Percentiles rank a stretch among this genome's conserved stretches.
phyloP scores from a whole-genome alignment of 2,797 vertebrate species.

The Hyperoplus immaculatus region DNA sequence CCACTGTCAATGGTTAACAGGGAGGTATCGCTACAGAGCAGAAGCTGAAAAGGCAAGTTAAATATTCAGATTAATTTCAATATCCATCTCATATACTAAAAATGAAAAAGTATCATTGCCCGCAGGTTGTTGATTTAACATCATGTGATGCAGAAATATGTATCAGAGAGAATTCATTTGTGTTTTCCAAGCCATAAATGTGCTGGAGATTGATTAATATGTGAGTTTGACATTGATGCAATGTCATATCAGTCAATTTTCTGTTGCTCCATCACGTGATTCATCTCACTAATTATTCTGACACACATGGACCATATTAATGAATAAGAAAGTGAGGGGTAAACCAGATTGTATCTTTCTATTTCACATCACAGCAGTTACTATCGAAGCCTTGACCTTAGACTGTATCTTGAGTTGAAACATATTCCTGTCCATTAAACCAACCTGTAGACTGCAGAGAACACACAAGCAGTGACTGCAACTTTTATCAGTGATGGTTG shows the following conservation, averaged over 20 bases:
- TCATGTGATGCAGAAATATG: background rate
- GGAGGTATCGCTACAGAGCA: constrained; percentile 71
- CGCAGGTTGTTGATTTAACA: background rate
- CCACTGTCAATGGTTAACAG: constrained; percentile 58
- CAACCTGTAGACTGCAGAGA: constrained; percentile 13
- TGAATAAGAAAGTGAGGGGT: constrained; percentile 54
- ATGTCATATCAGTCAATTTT: constrained; percentile 18
- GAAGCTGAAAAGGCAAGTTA: constrained; percentile 80
- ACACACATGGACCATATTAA: constrained; percentile 42
- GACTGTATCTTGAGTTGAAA: background rate
- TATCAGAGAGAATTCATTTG: background rate
- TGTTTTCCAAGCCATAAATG: background rate
- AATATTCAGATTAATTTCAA: constrained; percentile 7
- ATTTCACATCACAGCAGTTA: constrained; percentile 64
- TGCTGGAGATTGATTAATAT: background rate
- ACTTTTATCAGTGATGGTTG: background rate
- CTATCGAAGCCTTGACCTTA: constrained; percentile 57
- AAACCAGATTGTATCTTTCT: constrained; percentile 67
- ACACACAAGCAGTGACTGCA: background rate
- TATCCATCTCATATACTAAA: background rate
- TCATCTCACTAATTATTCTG: constrained; percentile 18
- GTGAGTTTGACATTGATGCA: constrained; percentile 29
- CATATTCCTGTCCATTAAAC: constrained; percentile 66
- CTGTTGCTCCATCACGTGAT: constrained; percentile 22
- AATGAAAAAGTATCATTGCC: background rate